Evolutionary conservation across 2,888 invertebrate species (phyloP), one percentile per base, ranked within the genome.

Genomic region (Ornithoptera priamus): DNA sequence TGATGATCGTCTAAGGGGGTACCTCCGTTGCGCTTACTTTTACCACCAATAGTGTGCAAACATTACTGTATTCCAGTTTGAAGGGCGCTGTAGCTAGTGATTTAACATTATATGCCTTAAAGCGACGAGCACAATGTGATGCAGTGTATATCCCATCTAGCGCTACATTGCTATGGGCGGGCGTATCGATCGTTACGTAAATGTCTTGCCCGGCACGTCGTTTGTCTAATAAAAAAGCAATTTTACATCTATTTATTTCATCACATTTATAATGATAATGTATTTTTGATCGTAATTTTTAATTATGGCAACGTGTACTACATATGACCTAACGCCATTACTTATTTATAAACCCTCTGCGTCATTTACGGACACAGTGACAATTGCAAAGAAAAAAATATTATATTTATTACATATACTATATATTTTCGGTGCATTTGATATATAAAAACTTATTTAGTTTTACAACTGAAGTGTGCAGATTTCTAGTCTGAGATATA

Each of bases 321-420:
- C 67, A 53, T 42, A 53, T 63, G 39, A 53, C 15, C 53, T 67
- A 67, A 67, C 53, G 59, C 60, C 59, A 39, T 67, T 67, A 59
- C 56, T 68, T 68, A 68, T 62, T 70, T 60, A 42, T 62, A 66
- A 20, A 58, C 59, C 17, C 8, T n/a, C n/a, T 53, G 62, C 67
- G 70, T 70, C 63, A 64, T 70, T 63, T 70, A 70, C 70, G 56
- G 70, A 67, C 70, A 70, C 63, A 42, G 20, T 62, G 58, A 22
- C 20, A 53, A 24, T 24, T 64, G 39, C 24, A 62, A 46, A 22
- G n/a, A 46, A 57, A 53, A 17, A 39, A 59, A 63, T 30, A 67
- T 60, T 36, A 62, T 62, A 20, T 56, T 57, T 58, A 42, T 62
- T 18, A 63, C 22, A 63, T 17, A 59, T 24, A 15, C 42, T 22